phyloP scores from a whole-genome alignment of 2,113 vertebrate species.

The Pollachius pollachius region DNA sequence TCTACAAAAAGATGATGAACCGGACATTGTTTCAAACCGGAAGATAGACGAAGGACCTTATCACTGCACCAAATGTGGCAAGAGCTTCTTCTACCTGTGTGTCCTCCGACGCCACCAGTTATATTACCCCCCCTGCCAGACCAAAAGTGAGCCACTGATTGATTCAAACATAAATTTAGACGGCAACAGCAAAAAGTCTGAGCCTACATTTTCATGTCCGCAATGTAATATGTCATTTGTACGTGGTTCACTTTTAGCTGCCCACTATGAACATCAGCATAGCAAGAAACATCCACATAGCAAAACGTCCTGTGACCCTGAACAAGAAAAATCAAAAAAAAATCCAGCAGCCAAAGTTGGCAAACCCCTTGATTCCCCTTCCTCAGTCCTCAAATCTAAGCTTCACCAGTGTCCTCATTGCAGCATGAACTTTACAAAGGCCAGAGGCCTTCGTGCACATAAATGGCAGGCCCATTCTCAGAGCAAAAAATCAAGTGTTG shows the following conservation, averaged over 20 bases:
- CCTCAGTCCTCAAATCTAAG: constrained; percentile 30
- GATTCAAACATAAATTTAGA: neutral
- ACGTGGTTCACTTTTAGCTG: constrained; percentile 35
- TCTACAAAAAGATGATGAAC: constrained; percentile 49
- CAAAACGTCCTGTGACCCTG: constrained; percentile 9
- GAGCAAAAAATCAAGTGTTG: constrained; percentile 13
- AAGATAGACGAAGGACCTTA: constrained; percentile 51
- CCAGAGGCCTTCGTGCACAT: constrained; percentile 69
- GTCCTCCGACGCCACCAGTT: constrained; percentile 67
- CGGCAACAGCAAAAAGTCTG: neutral
- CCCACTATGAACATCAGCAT: constrained; percentile 46
- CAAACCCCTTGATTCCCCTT: neutral
- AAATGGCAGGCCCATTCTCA: constrained; percentile 70
- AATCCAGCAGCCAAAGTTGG: neutral
- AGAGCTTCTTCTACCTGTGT: constrained; percentile 68
- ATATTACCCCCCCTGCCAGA: constrained; percentile 55
- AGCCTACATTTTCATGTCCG: constrained; percentile 28
- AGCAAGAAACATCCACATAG: neutral
- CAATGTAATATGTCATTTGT: constrained; percentile 49
- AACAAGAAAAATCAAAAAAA: constrained; percentile 8
- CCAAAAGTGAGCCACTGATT: constrained; percentile 9
- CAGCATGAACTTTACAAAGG: constrained; percentile 61
- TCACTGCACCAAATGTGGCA: constrained; percentile 63
- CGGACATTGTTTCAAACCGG: constrained; percentile 25
- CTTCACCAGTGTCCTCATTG: constrained; percentile 64